Base-by-base conservation (phyloP, 2,113 vertebrate genomes). In the Condylura cristata region DNA sequence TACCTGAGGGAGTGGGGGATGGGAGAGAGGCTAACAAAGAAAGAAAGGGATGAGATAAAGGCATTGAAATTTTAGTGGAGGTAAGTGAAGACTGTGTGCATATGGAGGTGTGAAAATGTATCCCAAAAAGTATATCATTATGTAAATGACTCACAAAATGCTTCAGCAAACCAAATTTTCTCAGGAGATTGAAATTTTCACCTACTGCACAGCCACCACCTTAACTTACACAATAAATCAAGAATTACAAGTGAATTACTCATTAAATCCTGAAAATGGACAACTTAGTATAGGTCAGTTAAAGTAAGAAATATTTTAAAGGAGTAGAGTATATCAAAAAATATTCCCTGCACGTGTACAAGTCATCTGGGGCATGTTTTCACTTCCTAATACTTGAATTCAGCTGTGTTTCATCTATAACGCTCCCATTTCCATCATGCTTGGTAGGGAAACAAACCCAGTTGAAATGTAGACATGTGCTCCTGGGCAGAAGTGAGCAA, bases 301-400 rank as follows among this genome's bases (percentile, higher is more conserved):
- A 66, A 30, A 94, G 30, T 56, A 53, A 94, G 80, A 66, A 76
- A n/a, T 70, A 32, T 65, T 93, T 89, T 13, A 85, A 90, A 71
- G 6, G 10, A 61, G 37, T 56, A 7, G 6, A 86, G 8, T 37
- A 5, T 48, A 24, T 61, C 8, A 41, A 70, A 37, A 58, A 26
- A 66, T 24, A 53, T 89, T 71, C 39, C 17, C 37, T 28, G 10
- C 46, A 84, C 5, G 13, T 12, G 63, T 51, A 3, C 74, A 66
- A 89, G 22, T 72, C 16, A 79, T 61, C 12, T 76, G 24, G 75
- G 80, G 8, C 3, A 82, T 22, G 80, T 90, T 76, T 60, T 13
- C 8, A 56, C n/a, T 22, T 66, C 6, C 14, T 81, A 92, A 30
- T 74, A 26, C 30, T 79, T 76, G 44, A 65, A 30, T 65, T 58